Evolutionary conservation across 2,888 invertebrate genomes (phyloP), one percentile per base, ranked within the genome.

Genomic region (Caenorhabditis virilis): DNA sequence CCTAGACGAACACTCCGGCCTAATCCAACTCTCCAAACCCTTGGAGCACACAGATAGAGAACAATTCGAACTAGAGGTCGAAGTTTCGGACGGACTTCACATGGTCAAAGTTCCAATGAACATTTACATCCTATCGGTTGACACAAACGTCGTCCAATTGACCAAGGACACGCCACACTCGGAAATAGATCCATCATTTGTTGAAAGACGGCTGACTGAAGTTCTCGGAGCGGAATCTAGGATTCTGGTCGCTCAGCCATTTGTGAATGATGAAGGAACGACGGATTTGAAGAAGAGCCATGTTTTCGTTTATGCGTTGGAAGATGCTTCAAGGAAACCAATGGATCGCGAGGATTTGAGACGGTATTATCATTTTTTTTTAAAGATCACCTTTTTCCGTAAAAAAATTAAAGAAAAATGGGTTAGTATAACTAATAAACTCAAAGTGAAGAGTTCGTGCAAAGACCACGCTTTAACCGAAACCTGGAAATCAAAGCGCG

Each of bases 281-380:
- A 54, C 72, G 9, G 71, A 78, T 51, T 42, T 63, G 0, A 50
- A 51, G n/a, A 68, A 65, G n/a, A 62, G 69, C 9, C 75, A 71
- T 23, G 63, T 81, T 36, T 74, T 73, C 36, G 74, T 81, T 18
- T 80, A 81, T 47, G 67, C 76, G 1, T 39, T 77, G 23, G 76
- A 81, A 22, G 66, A 60, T 23, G 43, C 62, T 13, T 66, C 68
- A 7, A 49, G 64, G 16, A 61, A 65, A 41, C 79, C 79, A 16
- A 52, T 77, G 23, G 49, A 49, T 9, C 63, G 69, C 7, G 62
- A 58, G 9, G 55, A 48, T n/a, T 43, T 77, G 33, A 66, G 69
- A 36, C n/a, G n/a, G n/a, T n/a, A n/a, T n/a, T n/a, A n/a, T n/a
- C n/a, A n/a, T n/a, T n/a, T n/a, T n/a, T n/a, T n/a, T n/a, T n/a